These are phyloP conservation scores for Didymodactylos carnosus DNA, from an alignment of 2,888 invertebrate genomes.

Conservation along the genomic window DNA sequence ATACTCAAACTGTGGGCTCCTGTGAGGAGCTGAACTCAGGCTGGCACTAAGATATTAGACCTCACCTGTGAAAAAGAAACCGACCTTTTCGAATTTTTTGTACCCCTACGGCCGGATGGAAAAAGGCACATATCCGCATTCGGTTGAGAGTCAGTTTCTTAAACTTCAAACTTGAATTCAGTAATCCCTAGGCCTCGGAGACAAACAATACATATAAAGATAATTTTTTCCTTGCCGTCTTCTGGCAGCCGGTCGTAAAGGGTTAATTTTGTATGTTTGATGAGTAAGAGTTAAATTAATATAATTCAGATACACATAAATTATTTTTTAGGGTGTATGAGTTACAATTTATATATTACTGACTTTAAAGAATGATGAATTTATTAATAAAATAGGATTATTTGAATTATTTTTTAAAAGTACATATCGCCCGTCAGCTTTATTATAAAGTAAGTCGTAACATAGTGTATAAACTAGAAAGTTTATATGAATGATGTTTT, in stretches of 20 bases:
- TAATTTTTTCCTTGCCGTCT: too few species aligned
- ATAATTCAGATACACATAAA: background rate
- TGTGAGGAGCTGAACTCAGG: background rate
- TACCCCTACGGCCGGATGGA: background rate
- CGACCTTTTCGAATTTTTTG: background rate
- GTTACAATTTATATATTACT: background rate
- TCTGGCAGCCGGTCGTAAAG: too few species aligned
- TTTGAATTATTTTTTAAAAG: background rate
- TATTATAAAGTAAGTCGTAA: background rate
- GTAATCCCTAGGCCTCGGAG: too few species aligned
- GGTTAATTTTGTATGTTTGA: background rate
- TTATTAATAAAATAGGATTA: background rate
- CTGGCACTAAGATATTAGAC: background rate
- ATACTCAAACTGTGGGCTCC: too few species aligned
- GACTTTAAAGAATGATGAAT: background rate
- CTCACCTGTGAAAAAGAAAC: background rate
- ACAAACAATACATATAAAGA: too few species aligned
- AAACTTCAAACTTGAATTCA: too few species aligned
- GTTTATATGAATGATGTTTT: conserved; percentile 18
- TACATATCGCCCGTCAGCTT: conserved; percentile 1
- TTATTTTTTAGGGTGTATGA: background rate
- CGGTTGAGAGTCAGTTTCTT: too few species aligned
- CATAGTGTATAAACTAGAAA: background rate
- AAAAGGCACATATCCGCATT: background rate
- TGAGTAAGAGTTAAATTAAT: background rate